phyloP scores from a whole-genome alignment of 2,888 invertebrate genomes.

The Gymnosoma rotundatum region DNA sequence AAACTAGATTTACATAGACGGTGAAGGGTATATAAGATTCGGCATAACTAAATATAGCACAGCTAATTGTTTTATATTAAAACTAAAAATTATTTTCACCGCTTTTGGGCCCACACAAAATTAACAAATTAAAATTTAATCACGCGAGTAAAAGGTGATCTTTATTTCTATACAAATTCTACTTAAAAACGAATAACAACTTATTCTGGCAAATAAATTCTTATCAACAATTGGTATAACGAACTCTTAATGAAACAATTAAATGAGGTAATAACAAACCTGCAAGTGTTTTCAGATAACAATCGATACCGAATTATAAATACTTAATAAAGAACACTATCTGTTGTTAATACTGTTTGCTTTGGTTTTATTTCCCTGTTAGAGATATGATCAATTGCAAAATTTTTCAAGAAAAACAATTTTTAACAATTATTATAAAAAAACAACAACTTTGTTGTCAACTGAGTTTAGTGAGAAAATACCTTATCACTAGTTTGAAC shows the following conservation, averaged over 20 bases:
- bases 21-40: too few species aligned
- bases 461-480: not conserved
- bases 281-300: too few species aligned
- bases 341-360: not conserved
- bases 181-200: not conserved
- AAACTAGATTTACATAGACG: too few species aligned
- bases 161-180: not conserved
- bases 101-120: not conserved
- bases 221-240: conserved; percentile 16
- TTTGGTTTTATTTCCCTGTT: not conserved
- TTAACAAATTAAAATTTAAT: not conserved
- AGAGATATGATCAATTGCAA: conserved; percentile 15
- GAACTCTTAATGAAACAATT: too few species aligned
- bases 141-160: conserved; percentile 29
- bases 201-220: not conserved
- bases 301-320: too few species aligned
- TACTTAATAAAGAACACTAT: too few species aligned
- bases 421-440: not conserved
- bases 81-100: too few species aligned
- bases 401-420: conserved; percentile 26
- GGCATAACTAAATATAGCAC: too few species aligned
- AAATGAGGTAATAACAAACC: too few species aligned
- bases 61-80: too few species aligned
- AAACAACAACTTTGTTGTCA: conserved; percentile 5
- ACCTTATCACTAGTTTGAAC: too few species aligned